Conservation (phyloP, 2,888 invertebrate genomes). For the Serripes groenlandicus region DNA sequence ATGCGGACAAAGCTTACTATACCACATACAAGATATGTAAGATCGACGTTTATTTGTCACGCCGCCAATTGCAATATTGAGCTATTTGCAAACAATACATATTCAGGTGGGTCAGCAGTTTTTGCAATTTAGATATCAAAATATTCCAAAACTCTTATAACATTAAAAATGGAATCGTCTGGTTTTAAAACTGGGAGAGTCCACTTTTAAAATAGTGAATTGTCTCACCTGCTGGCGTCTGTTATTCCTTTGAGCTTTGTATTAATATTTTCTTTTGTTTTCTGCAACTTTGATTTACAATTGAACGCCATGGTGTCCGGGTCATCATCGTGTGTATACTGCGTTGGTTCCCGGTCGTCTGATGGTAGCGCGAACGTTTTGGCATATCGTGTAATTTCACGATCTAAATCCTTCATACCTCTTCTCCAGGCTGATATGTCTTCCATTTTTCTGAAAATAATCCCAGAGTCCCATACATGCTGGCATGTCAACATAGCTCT, state of each 20-base stretch:
- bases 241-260: slow-evolving; percentile 36
- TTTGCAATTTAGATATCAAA: too few species aligned
- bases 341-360: slow-evolving; percentile 21
- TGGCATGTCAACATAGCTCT: too few species aligned
- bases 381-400: slow-evolving; percentile 58
- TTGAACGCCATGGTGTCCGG: slow-evolving; percentile 41
- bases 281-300: slow-evolving; percentile 62
- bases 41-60: too few species aligned
- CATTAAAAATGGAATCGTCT: not conserved
- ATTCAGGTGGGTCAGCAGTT: too few species aligned
- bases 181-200: not conserved
- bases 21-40: too few species aligned
- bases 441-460: slow-evolving; percentile 55
- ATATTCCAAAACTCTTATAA: too few species aligned
- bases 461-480: too few species aligned
- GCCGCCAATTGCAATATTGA: too few species aligned
- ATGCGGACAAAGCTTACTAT: too few species aligned
- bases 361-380: slow-evolving; percentile 37
- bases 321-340: slow-evolving; percentile 38
- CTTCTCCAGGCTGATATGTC: slow-evolving; percentile 51
- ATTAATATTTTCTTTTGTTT: slow-evolving; percentile 65
- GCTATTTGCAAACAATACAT: too few species aligned
- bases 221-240: slow-evolving; percentile 48
- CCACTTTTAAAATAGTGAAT: too few species aligned
- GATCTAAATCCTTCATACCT: slow-evolving; percentile 56